Percentiles rank a stretch among this genome's conserved stretches.
Conservation (phyloP, 2,888 invertebrate genomes). For the Epistrophella euchroma region DNA sequence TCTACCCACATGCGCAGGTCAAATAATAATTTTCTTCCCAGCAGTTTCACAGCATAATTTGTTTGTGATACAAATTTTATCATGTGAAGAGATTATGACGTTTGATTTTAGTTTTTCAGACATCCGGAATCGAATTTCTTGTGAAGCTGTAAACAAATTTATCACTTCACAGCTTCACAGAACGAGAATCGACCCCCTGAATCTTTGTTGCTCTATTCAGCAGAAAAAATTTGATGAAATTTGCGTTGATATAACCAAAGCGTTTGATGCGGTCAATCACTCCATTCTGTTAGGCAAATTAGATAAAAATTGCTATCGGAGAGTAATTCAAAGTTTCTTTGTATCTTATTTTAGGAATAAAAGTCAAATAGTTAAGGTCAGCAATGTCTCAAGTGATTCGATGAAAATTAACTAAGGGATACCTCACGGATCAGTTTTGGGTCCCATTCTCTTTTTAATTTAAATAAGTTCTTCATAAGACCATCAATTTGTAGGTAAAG, state of each 20-base stretch:
- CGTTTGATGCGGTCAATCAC: conserved; percentile 24
- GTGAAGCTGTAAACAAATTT: too few species aligned
- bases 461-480: neutral
- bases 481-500: neutral
- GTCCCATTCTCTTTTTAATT: neutral
- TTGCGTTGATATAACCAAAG: conserved; percentile 19
- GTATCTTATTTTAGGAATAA: conserved; percentile 8
- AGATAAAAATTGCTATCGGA: neutral
- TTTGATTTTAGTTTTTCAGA: too few species aligned
- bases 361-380: neutral
- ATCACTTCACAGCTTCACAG: too few species aligned
- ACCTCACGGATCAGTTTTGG: neutral
- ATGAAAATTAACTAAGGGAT: neutral
- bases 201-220: too few species aligned
- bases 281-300: conserved; percentile 11
- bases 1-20: too few species aligned
- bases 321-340: conserved; percentile 8
- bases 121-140: too few species aligned
- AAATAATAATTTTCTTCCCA: too few species aligned
- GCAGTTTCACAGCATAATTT: too few species aligned
- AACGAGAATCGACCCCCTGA: too few species aligned
- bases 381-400: neutral
- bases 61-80: too few species aligned
- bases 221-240: conserved; percentile 23
- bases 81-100: too few species aligned